A percentile compares a stretch with the other conserved stretches of the same genome.
Evolutionary conservation across 2,888 invertebrate species (phyloP).

Genomic region (Drosophila antonietae): DNA sequence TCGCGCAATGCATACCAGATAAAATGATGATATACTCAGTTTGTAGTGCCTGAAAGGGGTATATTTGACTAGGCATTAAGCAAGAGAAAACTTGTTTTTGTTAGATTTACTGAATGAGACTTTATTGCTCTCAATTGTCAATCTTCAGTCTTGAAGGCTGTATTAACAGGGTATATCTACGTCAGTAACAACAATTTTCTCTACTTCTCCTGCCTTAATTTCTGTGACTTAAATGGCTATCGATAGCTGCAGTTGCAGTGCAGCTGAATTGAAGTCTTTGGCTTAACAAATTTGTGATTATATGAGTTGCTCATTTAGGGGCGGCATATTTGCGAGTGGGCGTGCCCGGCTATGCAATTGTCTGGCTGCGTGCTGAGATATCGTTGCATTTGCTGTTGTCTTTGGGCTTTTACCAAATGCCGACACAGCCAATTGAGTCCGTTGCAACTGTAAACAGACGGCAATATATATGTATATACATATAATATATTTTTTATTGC

Average conservation of each 20-base stretch:
- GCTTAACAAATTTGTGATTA: conserved; percentile 41
- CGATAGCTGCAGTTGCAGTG: conserved; percentile 44
- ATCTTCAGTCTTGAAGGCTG: no score
- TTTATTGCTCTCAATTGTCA: no score
- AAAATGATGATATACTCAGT: conserved; percentile 16
- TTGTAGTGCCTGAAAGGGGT: neutral
- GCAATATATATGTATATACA: conserved; percentile 7
- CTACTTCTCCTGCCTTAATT: conserved; percentile 33
- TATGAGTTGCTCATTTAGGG: conserved; percentile 18
- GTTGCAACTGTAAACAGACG: conserved; percentile 32
- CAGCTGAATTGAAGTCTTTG: conserved; percentile 6
- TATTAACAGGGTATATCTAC: neutral
- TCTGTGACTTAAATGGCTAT: conserved; percentile 67
- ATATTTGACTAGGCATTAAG: neutral
- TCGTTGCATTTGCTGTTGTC: neutral
- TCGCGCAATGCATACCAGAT: conserved; percentile 52
- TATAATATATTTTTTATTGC: neutral
- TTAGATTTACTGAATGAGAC: no score
- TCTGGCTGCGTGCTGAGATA: conserved; percentile 40
- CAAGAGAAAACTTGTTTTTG: no score
- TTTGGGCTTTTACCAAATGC: conserved; percentile 47
- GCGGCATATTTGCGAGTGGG: neutral
- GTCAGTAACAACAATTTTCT: neutral
- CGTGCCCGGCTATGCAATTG: conserved; percentile 21
- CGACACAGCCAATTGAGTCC: conserved; percentile 40